phyloP scores from a whole-genome alignment of 2,888 invertebrate species.

The Oxyteleia sp. region DNA sequence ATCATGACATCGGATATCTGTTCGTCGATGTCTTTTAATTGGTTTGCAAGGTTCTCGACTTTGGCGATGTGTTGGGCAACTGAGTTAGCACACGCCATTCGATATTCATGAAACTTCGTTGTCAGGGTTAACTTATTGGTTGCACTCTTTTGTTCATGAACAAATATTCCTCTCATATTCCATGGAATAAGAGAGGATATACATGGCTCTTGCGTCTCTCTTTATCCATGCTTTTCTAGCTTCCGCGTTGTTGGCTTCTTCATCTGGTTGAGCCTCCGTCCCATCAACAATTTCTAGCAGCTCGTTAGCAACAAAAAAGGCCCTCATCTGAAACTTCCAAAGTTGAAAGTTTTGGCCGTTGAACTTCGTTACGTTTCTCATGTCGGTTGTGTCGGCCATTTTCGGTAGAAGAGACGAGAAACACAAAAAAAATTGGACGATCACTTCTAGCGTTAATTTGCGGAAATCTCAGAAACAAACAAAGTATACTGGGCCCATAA shows the following conservation, averaged over 20 bases:
- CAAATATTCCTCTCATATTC: background rate
- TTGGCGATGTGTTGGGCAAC: constrained; percentile 26
- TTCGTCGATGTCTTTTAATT: constrained; percentile 33
- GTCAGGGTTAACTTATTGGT: constrained; percentile 68
- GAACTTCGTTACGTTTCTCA: constrained; percentile 41
- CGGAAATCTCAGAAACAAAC: background rate
- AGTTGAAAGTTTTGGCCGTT: constrained; percentile 63
- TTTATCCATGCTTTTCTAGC: constrained; percentile 30
- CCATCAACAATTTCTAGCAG: background rate
- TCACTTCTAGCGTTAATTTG: too few species aligned
- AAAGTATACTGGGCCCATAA: constrained; percentile 18
- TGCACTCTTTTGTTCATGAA: constrained; percentile 76
- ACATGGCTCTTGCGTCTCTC: constrained; percentile 50
- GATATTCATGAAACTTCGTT: constrained; percentile 38
- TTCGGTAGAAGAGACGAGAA: background rate
- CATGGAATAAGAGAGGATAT: constrained; percentile 38
- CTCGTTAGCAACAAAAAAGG: constrained; percentile 57
- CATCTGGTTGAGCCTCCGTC: constrained; percentile 1
- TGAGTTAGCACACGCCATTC: constrained; percentile 16
- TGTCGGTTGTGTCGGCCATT: constrained; percentile 35
- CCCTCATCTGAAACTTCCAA: constrained; percentile 66
- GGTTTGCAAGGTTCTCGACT: constrained; percentile 14
- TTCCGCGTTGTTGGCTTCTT: background rate
- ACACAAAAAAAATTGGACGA: too few species aligned
- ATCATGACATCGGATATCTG: constrained; percentile 30